Conservation (phyloP, 2,888 invertebrate species). For the Fabriciana adippe region DNA sequence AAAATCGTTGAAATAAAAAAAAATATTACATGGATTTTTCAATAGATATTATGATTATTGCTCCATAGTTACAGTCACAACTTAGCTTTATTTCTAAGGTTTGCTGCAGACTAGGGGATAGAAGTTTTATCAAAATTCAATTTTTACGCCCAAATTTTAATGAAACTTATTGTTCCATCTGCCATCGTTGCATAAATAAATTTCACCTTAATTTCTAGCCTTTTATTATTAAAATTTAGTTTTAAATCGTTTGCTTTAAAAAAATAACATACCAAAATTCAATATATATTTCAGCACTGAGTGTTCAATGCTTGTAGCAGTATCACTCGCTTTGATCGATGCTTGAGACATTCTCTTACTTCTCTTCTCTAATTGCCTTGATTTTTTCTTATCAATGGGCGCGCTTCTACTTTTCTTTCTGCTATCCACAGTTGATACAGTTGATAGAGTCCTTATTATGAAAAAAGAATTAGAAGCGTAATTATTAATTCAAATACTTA, state of each 20-base stretch:
- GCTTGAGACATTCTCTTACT: constrained; percentile 53
- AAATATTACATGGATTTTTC: no score
- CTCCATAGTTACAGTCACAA: no score
- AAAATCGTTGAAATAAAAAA: no score
- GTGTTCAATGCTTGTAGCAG: constrained; percentile 47
- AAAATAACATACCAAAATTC: constrained; percentile 57
- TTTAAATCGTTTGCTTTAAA: background rate
- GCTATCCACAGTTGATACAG: constrained; percentile 56
- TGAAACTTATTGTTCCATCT: no score
- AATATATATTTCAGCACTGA: constrained; percentile 69
- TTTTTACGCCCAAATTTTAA: no score
- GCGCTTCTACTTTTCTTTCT: constrained; percentile 59
- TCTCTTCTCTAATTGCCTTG: constrained; percentile 51
- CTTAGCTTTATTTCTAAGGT: no score
- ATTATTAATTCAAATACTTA: background rate
- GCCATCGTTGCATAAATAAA: no score
- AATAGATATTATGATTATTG: no score
- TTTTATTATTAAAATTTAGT: background rate
- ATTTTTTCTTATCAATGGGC: constrained; percentile 52
- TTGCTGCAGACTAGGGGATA: no score
- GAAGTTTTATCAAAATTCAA: no score
- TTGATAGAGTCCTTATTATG: constrained; percentile 51
- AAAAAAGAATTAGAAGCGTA: no score
- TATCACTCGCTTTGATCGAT: constrained; percentile 55
- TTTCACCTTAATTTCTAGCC: no score